phyloP scores from a whole-genome alignment of 2,113 vertebrate species.

The Tupaia chinensis region DNA sequence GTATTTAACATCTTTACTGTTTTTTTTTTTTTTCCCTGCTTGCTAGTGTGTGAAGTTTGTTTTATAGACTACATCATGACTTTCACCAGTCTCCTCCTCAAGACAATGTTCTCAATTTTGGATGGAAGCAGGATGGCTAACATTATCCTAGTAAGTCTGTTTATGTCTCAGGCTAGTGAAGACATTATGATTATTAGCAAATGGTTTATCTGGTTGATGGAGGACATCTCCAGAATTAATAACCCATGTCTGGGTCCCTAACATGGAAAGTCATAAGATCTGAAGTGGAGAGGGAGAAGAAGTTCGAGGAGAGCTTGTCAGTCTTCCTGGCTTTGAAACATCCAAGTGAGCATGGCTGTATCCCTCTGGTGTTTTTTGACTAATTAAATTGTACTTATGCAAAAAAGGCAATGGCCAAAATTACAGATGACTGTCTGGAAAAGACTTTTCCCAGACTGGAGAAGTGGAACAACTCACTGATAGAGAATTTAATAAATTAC shows the following conservation, averaged over 20 bases:
- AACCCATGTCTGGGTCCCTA: background rate
- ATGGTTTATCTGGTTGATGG: background rate
- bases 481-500: constrained; percentile 68
- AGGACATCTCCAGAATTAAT: background rate
- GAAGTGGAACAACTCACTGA: constrained; percentile 62
- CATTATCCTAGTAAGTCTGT: background rate
- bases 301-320: constrained; percentile 7
- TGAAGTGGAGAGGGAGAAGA: background rate
- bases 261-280: background rate
- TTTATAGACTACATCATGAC: background rate
- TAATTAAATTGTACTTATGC: constrained; percentile 53
- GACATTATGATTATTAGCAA: background rate
- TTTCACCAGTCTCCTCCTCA: background rate
- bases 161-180: background rate
- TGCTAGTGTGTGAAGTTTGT: background rate
- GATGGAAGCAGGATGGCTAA: background rate
- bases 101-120: background rate
- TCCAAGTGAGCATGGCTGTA: background rate
- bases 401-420: constrained; percentile 19
- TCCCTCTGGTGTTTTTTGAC: constrained; percentile 7
- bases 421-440: constrained; percentile 69
- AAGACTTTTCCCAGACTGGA: constrained; percentile 68
- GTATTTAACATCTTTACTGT: background rate
- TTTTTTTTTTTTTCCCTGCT: background rate
- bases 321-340: background rate